phyloP scores from a whole-genome alignment of 2,797 vertebrate genomes.

The Synaphobranchus kaupii region DNA sequence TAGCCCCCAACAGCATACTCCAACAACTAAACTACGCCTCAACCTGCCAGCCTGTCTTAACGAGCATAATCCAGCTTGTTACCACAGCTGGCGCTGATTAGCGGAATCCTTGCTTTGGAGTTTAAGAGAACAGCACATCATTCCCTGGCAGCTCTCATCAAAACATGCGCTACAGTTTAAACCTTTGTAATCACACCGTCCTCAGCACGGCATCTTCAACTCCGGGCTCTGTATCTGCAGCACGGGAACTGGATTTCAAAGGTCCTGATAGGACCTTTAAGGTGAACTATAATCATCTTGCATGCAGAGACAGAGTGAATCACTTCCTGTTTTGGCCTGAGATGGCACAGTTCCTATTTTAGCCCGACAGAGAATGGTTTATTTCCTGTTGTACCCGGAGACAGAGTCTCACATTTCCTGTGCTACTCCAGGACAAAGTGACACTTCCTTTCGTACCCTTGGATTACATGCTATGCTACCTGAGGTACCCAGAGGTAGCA shows the following conservation, averaged over 20 bases:
- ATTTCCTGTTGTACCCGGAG: not conserved
- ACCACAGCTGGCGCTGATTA: not conserved
- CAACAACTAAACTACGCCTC: not conserved
- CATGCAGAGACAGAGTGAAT: not conserved
- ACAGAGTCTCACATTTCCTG: not conserved
- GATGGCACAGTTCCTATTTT: not conserved
- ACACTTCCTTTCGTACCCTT: not conserved
- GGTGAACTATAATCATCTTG: not conserved
- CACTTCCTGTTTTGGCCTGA: not conserved
- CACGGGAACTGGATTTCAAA: not conserved
- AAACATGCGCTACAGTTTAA: conserved; percentile 9
- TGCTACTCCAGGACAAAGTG: not conserved
- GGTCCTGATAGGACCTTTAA: not conserved
- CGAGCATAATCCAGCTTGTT: not conserved
- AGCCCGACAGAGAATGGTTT: not conserved
- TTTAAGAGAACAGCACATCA: not conserved
- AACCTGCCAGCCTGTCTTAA: not conserved
- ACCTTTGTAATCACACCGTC: not conserved
- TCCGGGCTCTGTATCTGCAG: not conserved
- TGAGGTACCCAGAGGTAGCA: not conserved
- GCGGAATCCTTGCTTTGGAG: not conserved
- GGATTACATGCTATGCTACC: not conserved
- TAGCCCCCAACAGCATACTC: not conserved
- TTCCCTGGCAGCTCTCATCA: not conserved
- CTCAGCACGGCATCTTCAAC: not conserved